phyloP scores from a whole-genome alignment of 2,113 vertebrate species.

The Pelusios castaneus region DNA sequence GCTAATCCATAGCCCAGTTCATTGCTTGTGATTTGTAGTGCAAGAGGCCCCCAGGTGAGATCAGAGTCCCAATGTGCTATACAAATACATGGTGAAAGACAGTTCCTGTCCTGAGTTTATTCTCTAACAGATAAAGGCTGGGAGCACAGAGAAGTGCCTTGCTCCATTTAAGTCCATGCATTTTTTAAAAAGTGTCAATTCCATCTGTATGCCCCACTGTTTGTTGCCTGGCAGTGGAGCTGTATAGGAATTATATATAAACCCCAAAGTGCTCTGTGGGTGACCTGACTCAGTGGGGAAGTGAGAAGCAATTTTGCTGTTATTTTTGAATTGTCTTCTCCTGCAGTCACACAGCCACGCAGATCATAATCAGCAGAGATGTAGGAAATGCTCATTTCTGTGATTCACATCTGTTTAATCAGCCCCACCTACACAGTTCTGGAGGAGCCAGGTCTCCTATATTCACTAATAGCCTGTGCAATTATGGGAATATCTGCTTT shows the following conservation, averaged over 20 bases:
- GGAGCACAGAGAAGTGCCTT: not conserved
- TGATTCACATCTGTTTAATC: conserved; percentile 55
- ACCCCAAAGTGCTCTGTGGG: conserved; percentile 5
- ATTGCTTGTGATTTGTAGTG: not conserved
- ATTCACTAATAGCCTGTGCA: conserved; percentile 39
- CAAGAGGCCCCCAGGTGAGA: not conserved
- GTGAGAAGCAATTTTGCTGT: conserved; percentile 54
- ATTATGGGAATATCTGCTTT: conserved; percentile 57
- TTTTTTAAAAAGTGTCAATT: not conserved
- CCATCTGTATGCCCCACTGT: accelerated
- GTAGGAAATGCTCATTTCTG: conserved; percentile 44
- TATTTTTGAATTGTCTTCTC: conserved; percentile 62
- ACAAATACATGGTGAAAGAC: not conserved
- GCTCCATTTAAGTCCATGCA: not conserved
- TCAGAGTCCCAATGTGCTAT: not conserved
- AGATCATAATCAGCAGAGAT: conserved; percentile 27
- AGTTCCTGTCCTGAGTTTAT: accelerated
- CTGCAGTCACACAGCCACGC: conserved; percentile 12
- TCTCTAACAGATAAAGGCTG: accelerated
- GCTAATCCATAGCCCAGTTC: not conserved
- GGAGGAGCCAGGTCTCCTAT: conserved; percentile 45
- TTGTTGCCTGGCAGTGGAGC: conserved; percentile 10
- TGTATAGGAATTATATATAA: not conserved
- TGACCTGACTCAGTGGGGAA: conserved; percentile 34
- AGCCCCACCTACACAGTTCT: conserved; percentile 63